A percentile compares a stretch with the other conserved stretches of the same genome.
phyloP scores from a whole-genome alignment of 2,888 invertebrate genomes.

The Luperina nickerlii region DNA sequence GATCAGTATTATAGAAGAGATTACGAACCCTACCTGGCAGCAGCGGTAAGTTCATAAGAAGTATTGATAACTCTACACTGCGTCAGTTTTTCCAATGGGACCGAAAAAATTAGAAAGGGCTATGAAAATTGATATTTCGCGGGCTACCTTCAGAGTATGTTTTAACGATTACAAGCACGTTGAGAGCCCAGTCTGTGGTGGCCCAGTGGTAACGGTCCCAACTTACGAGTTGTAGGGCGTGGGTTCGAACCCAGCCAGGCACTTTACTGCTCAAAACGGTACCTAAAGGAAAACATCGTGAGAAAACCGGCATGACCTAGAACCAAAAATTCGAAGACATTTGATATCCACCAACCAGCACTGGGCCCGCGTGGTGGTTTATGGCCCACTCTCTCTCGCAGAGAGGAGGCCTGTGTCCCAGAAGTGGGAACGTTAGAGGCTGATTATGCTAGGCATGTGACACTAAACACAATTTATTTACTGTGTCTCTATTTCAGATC shows the following conservation, averaged over 20 bases:
- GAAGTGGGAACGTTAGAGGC: neutral
- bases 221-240: neutral
- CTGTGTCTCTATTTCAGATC: constrained; percentile 90
- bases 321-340: neutral
- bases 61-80: neutral
- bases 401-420: neutral
- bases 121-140: neutral
- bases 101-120: neutral
- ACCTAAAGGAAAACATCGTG: too few species aligned
- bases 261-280: neutral
- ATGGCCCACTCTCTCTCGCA: neutral
- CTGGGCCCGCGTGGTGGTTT: neutral
- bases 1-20: constrained; percentile 85
- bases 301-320: neutral
- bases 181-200: neutral
- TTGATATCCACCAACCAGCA: neutral
- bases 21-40: constrained; percentile 93
- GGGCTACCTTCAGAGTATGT: neutral
- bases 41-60: constrained; percentile 90
- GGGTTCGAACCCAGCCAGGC: neutral
- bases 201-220: neutral
- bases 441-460: neutral
- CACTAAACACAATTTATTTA: constrained; percentile 8
- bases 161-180: neutral
- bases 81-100: neutral